A percentile compares a stretch with the other conserved stretches of the same genome.
These are phyloP conservation scores for Maconellicoccus hirsutus DNA, from an alignment of 1,140 invertebrate genomes.

Conservation along the genomic window DNA sequence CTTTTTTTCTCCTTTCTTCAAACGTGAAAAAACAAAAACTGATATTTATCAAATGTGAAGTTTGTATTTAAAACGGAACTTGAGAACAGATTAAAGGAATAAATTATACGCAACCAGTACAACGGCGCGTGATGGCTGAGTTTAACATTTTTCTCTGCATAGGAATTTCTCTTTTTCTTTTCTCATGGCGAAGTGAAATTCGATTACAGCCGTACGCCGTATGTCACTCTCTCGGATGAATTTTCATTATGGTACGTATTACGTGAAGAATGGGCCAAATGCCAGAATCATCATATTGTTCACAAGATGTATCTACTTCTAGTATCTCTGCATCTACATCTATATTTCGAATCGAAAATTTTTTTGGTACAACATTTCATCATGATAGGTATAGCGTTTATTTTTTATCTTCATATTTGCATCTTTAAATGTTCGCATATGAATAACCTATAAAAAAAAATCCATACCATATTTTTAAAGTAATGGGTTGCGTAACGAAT, in stretches of 20 bases:
- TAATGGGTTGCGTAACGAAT: too few relatives aligned
- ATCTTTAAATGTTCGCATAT: too few relatives aligned
- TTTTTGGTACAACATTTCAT: too few relatives aligned
- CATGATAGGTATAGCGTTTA: neutral
- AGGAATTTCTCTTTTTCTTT: neutral
- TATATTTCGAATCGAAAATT: too few relatives aligned
- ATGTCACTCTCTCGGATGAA: neutral
- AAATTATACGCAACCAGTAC: slow-evolving; percentile 1
- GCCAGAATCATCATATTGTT: neutral
- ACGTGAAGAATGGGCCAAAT: neutral
- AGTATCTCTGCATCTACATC: neutral
- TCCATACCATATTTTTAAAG: too few relatives aligned
- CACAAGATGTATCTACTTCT: neutral
- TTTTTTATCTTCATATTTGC: neutral
- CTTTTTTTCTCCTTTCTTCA: neutral
- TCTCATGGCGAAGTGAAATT: neutral
- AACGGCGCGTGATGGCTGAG: neutral
- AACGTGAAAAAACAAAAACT: neutral
- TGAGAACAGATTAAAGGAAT: neutral
- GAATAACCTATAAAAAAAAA: too few relatives aligned
- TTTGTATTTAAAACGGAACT: too few relatives aligned
- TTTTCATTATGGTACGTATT: neutral
- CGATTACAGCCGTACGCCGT: neutral
- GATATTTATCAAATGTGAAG: neutral
- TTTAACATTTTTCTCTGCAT: neutral